Base-by-base conservation (phyloP, 2,113 vertebrate genomes). In the Patagioenas fasciata region DNA sequence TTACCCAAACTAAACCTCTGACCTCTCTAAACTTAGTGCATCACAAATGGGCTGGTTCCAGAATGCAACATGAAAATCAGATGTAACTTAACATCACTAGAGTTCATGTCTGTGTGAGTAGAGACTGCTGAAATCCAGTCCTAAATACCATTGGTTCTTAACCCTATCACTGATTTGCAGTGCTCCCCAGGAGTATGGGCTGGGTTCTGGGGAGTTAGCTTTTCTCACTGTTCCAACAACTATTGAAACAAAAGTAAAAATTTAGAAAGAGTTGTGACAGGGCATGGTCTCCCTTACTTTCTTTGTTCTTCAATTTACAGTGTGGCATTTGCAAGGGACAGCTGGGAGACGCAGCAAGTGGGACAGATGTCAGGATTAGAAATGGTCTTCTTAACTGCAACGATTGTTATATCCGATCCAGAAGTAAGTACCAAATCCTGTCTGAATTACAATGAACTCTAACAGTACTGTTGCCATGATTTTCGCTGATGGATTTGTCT, bases 281-380 rank as follows among this genome's bases (percentile, higher is more conserved):
- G 29, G 16, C 8, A 1, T 26, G 15, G 17, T 13, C 28, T 90
- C 66, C 91, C 51, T 47, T 44, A 65, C n/a, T 48, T 28, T 51
- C 38, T 74, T 14, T 83, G 17, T 94, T 93, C 94, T 79, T 88
- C 61, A 31, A 13, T 31, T 58, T 70, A 15, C 85, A 99, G 99
- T 99, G 99, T 96, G 99, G 99, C 28, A 98, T 99, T 94, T 99
- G 99, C 97, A 99, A 99, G 96, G 99, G 98, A 71, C 99, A 99
- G 96, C 97, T 99, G 61, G 99, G 99, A 48, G 99, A 99, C 25
- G 98, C 99, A 62, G 98, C 98, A 15, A 99, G 98, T 8, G 99
- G 99, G 81, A 99, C 99, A 2, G 99, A 99, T 72, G 99, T 99
- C 86, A 98, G 99, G 97, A 99, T 99, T 96, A 98, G 98, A 69